phyloP scores from a whole-genome alignment of 2,797 vertebrate genomes.

The Eurystomus glaucurus region DNA sequence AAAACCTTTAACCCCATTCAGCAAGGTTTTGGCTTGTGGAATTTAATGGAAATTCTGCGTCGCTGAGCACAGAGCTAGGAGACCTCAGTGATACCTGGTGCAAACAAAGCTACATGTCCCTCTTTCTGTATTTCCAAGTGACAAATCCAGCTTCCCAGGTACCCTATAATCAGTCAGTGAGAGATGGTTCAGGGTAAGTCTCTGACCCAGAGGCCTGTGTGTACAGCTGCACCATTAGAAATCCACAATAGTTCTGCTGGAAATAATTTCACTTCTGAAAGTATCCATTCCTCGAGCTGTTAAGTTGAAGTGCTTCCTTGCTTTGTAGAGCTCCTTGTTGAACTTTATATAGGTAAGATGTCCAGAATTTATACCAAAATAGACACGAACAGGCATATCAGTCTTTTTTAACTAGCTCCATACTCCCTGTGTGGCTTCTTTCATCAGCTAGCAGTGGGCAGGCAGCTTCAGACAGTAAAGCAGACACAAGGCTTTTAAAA shows the following conservation, averaged over 20 bases:
- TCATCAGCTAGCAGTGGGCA: background rate
- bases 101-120: accelerated
- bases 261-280: background rate
- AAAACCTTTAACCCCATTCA: conserved; percentile 18
- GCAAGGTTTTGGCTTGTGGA: background rate
- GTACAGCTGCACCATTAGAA: background rate
- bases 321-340: background rate
- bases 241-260: background rate
- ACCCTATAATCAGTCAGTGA: background rate
- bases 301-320: background rate
- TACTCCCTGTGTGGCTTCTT: background rate
- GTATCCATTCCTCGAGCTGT: background rate
- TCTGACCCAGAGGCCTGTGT: background rate
- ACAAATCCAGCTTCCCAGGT: background rate
- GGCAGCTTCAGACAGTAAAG: background rate
- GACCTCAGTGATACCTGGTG: background rate
- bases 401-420: background rate
- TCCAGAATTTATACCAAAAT: background rate
- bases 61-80: background rate
- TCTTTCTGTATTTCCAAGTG: background rate
- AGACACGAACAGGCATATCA: background rate
- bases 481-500: background rate
- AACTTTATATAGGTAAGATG: background rate
- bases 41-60: background rate
- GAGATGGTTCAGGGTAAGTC: background rate